These are phyloP conservation scores for Caligus rogercresseyi DNA, from an alignment of 1,140 invertebrate species.

Conservation along the genomic window DNA sequence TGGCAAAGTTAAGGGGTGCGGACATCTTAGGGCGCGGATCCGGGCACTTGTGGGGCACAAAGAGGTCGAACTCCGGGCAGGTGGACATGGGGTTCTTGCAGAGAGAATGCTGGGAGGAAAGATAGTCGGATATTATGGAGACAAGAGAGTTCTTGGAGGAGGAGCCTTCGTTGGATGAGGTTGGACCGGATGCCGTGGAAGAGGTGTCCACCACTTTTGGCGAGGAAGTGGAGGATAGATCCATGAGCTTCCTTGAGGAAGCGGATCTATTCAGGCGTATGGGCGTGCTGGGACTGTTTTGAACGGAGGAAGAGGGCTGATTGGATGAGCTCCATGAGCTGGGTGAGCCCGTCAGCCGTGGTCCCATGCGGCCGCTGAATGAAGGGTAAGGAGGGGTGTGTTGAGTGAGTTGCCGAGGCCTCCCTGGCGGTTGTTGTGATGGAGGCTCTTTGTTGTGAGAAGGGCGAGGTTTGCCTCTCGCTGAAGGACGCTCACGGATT, in stretches of 20 bases:
- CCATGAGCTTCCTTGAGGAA: too few species aligned
- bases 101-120: slow-evolving; percentile 82
- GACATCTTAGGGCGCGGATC: slow-evolving; percentile 55
- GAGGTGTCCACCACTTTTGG: slow-evolving; percentile 21
- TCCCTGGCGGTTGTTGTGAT: slow-evolving; percentile 34
- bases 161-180: slow-evolving; percentile 27
- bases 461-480: slow-evolving; percentile 48
- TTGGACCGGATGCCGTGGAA: slow-evolving; percentile 28
- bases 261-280: not conserved
- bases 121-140: slow-evolving; percentile 83
- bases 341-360: too few species aligned
- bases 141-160: slow-evolving; percentile 45
- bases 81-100: slow-evolving; percentile 82
- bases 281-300: not conserved
- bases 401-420: too few species aligned
- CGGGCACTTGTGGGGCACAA: slow-evolving; percentile 76
- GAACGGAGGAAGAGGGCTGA: not conserved
- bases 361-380: too few species aligned
- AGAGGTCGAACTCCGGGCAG: slow-evolving; percentile 72
- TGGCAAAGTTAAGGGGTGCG: slow-evolving; percentile 49
- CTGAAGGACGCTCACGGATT: slow-evolving; percentile 51
- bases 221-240: not conserved
- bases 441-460: slow-evolving; percentile 7
- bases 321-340: not conserved
- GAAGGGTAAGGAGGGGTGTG: too few species aligned